phyloP scores from a whole-genome alignment of 2,113 vertebrate species.

The Ammodytes dubius region DNA sequence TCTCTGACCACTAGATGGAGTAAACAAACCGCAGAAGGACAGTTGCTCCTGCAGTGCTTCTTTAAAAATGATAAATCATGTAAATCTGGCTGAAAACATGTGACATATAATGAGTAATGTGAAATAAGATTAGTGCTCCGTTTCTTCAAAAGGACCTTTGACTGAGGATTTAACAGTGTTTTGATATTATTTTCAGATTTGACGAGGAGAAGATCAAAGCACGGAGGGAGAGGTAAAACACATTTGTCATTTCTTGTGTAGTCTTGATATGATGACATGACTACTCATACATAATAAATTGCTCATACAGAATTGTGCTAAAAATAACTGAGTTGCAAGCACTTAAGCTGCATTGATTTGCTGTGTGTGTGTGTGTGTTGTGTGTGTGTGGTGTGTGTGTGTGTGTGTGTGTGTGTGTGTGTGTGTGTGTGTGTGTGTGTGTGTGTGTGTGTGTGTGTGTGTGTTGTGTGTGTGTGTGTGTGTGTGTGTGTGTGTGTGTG shows the following conservation, averaged over 20 bases:
- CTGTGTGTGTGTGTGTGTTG: background rate
- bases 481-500: slow-evolving; percentile 39
- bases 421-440: slow-evolving; percentile 4
- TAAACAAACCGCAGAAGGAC: background rate
- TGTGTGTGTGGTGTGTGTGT: slow-evolving; percentile 22
- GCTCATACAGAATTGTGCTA: background rate
- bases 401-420: slow-evolving; percentile 34
- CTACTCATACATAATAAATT: background rate
- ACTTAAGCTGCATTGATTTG: background rate
- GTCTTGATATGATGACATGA: background rate
- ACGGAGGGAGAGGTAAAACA: slow-evolving; percentile 89
- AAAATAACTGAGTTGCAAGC: background rate
- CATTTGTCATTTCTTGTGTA: background rate
- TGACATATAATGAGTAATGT: slow-evolving; percentile 7
- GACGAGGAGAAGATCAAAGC: slow-evolving; percentile 96
- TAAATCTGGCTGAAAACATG: background rate
- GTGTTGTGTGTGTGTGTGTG: slow-evolving; percentile 47
- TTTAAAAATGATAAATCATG: background rate
- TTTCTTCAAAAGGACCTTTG: background rate
- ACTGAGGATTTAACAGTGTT: slow-evolving; percentile 17
- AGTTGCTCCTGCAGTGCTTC: background rate
- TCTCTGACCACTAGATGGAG: slow-evolving; percentile 46
- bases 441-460: slow-evolving; percentile 29
- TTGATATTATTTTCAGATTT: slow-evolving; percentile 82
- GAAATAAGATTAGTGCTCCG: background rate